Conservation (phyloP, 2,888 invertebrate species). For the Pristionchus fissidentatus region DNA sequence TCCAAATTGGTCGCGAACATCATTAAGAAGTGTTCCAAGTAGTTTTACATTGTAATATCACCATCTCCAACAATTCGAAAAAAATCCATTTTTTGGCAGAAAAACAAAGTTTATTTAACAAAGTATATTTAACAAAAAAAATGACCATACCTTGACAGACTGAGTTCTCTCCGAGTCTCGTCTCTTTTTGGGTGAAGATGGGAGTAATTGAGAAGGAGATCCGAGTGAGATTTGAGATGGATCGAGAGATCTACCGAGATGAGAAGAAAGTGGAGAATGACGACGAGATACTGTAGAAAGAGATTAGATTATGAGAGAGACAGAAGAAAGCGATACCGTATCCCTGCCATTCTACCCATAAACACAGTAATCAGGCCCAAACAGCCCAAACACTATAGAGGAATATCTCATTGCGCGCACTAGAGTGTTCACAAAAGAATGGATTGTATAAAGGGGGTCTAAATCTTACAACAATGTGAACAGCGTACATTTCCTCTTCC, state of each 20-base stretch:
- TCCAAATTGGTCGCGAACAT: too few relatives aligned
- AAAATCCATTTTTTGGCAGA: too few relatives aligned
- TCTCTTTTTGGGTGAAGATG: slow-evolving; percentile 24
- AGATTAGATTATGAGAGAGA: neutral
- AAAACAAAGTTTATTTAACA: too few relatives aligned
- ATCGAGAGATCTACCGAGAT: neutral
- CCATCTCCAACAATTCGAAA: too few relatives aligned
- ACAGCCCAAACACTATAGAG: neutral
- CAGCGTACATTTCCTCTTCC: slow-evolving; percentile 32
- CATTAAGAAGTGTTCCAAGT: too few relatives aligned
- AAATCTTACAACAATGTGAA: slow-evolving; percentile 14
- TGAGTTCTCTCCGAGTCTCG: slow-evolving; percentile 29
- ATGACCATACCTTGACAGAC: too few relatives aligned
- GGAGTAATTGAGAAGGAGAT: slow-evolving; percentile 42
- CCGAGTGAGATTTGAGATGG: slow-evolving; percentile 45
- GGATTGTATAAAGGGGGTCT: too few relatives aligned
- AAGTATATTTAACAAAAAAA: too few relatives aligned
- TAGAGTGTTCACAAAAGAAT: too few relatives aligned
- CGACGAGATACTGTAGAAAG: slow-evolving; percentile 12
- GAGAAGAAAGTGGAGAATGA: neutral
- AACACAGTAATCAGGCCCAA: neutral
- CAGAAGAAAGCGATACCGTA: too few relatives aligned
- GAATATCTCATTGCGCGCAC: too few relatives aligned
- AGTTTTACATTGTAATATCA: too few relatives aligned
- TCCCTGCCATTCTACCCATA: neutral